Base-by-base conservation (phyloP, 2,113 vertebrate genomes). In the Pteropus alecto region DNA sequence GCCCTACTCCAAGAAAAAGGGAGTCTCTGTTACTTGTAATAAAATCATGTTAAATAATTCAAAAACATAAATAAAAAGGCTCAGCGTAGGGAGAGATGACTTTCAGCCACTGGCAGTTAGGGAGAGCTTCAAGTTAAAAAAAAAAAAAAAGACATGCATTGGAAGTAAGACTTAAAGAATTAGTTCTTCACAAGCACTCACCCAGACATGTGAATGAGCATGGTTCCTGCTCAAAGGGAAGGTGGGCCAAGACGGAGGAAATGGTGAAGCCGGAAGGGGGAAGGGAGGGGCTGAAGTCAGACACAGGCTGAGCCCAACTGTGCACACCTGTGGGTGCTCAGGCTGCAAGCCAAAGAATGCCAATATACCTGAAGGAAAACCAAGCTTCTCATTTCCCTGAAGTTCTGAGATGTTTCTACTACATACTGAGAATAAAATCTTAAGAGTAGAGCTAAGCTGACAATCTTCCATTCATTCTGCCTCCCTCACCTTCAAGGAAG, bases 191-290 rank as follows among this genome's bases (percentile, higher is more conserved):
- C 26, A n/a, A 65, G 38, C 4, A 13, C 38, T 68, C 48, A 61
- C 2, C 41, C 41, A 28, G 13, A 63, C 43, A 30, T 10, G 3
- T 16, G 35, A 51, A 79, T 2, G 1, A 8, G 35, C 3, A 1
- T 0, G 1, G 70, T 0, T 5, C 18, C 46, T 43, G 24, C 43
- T 81, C 51, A 43, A 12, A 56, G 43, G 82, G 38, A 71, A 13
- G n/a, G 12, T 1, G 1, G 48, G 38, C 26, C 10, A 4, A 41
- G 19, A 4, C 3, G 11, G 21, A 56, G 65, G 48, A 73, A n/a
- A 22, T 2, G 18, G n/a, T 30, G 6, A 51, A 5, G 26, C 1
- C 10, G 30, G 48, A 74, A 30, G 16, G 21, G 18, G 2, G 6
- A 51, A 51, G 24, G 1, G 11, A 22, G 41, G 15, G 12, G 51